Conservation (phyloP, 2,113 vertebrate species). For the Physeter macrocephalus region DNA sequence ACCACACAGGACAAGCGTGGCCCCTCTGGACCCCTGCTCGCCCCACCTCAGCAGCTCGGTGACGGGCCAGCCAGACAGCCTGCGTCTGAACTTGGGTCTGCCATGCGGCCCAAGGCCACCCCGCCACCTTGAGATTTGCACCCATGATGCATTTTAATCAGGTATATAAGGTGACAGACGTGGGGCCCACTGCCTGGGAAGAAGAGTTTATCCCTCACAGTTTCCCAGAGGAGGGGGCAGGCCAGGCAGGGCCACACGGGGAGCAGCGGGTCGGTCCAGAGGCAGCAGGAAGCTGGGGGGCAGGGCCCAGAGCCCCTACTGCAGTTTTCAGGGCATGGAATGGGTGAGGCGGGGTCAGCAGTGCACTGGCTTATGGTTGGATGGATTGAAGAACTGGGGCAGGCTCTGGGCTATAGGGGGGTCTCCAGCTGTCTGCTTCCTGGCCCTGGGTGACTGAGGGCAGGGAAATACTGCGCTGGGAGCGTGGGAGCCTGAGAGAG, state of each 20-base stretch:
- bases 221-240: neutral
- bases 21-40: neutral
- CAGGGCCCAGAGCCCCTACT: fast-evolving
- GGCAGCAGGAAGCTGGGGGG: fast-evolving
- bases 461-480: neutral
- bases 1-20: fast-evolving
- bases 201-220: neutral
- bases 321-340: fast-evolving
- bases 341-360: fast-evolving
- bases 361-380: too few relatives aligned
- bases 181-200: neutral
- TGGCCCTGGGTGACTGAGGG: neutral
- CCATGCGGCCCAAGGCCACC: fast-evolving
- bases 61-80: neutral
- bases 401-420: neutral
- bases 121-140: neutral
- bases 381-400: fast-evolving
- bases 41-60: neutral
- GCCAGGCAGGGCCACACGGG: fast-evolving
- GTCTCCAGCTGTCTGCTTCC: neutral
- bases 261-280: fast-evolving
- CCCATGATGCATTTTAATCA: too few relatives aligned
- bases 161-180: neutral
- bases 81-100: fast-evolving
- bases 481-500: neutral